phyloP scores from a whole-genome alignment of 2,113 vertebrate genomes.

The Apodemus sylvaticus region DNA sequence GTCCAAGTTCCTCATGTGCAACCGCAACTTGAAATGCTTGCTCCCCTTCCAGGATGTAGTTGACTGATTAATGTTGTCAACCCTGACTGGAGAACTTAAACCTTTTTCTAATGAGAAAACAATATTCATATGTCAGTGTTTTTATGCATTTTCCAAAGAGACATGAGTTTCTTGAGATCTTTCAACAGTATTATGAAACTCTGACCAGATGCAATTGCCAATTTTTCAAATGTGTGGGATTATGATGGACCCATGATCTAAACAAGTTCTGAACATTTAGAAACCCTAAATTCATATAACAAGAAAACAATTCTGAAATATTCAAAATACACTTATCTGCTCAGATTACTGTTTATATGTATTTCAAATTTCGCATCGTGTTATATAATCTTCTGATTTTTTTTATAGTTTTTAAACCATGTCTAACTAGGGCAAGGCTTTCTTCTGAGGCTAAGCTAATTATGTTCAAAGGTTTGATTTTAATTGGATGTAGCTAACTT shows the following conservation, averaged over 20 bases:
- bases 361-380: not conserved
- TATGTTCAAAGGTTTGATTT: conserved; percentile 40
- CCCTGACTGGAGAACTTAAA: not conserved
- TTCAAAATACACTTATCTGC: not conserved
- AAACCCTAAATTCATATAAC: not conserved
- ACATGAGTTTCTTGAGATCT: accelerated
- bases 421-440: not conserved
- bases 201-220: not conserved
- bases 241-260: not conserved
- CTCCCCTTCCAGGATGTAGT: not conserved
- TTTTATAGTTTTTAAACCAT: not conserved
- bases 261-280: not conserved
- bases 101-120: not conserved
- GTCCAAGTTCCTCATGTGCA: not conserved
- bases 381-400: not conserved
- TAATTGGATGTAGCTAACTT: conserved; percentile 38
- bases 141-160: not conserved
- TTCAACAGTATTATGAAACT: not conserved
- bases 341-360: not conserved
- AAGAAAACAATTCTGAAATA: not conserved
- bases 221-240: not conserved
- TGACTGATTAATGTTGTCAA: not conserved
- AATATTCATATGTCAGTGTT: not conserved
- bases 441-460: conserved; percentile 33
- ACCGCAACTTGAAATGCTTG: not conserved